A percentile compares a stretch with the other conserved stretches of the same genome.
Conservation (phyloP, 2,113 vertebrate species). For the Seriola rivoliana region DNA sequence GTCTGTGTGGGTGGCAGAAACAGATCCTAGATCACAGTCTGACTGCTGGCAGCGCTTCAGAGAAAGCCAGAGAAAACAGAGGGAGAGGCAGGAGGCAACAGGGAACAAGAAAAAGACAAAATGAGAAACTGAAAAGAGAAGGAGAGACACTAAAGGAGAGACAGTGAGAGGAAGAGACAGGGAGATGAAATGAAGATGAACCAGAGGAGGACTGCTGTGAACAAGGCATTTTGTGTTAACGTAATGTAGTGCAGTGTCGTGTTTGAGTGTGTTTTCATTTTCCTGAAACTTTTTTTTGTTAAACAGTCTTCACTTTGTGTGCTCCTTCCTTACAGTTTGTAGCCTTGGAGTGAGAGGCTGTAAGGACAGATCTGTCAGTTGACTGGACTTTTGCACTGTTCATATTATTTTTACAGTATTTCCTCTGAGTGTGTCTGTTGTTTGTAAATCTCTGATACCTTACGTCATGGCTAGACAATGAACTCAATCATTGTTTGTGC, state of each 20-base stretch:
- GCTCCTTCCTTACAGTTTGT: not conserved
- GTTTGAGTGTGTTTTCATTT: not conserved
- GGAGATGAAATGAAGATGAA: constrained; percentile 22
- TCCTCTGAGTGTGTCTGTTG: not conserved
- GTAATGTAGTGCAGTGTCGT: not conserved
- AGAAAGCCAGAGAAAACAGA: constrained; percentile 44
- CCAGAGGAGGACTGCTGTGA: constrained; percentile 24
- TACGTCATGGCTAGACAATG: not conserved
- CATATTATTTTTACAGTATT: too few species aligned
- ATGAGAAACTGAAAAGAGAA: not conserved
- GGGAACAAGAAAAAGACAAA: constrained; percentile 21
- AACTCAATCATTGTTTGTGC: not conserved
- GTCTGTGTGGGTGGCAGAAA: constrained; percentile 68
- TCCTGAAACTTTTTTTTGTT: not conserved
- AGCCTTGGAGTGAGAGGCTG: not conserved
- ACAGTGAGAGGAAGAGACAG: constrained; percentile 20
- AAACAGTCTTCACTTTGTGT: not conserved
- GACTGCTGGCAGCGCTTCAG: constrained; percentile 74
- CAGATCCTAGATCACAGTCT: constrained; percentile 76
- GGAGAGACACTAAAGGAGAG: constrained; percentile 24
- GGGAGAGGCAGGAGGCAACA: constrained; percentile 24
- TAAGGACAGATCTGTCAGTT: not conserved
- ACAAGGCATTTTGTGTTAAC: constrained; percentile 24
- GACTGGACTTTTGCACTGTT: not conserved
- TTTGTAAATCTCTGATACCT: not conserved